Evolutionary conservation across 2,797 vertebrate species (phyloP).

Genomic region (Phoxinus dragarum): DNA sequence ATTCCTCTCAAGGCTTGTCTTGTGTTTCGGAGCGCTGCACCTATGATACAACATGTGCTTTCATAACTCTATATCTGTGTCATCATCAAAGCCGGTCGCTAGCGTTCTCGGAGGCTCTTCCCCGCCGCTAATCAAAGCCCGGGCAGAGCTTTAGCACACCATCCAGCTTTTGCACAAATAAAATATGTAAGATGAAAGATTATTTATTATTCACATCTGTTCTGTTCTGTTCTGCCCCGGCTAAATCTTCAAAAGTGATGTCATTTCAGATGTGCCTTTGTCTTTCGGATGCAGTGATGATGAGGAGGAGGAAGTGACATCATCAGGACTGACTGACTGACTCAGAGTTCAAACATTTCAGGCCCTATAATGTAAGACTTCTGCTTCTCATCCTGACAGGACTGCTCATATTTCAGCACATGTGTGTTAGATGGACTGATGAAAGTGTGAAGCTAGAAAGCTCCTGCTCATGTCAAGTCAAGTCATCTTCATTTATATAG

Average conservation of each 20-base stretch:
- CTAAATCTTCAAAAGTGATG: slow-evolving; percentile 26
- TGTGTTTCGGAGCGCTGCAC: slow-evolving; percentile 12
- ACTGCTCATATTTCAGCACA: too few species aligned
- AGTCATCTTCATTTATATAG: too few species aligned
- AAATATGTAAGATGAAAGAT: not conserved
- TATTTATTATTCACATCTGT: slow-evolving; percentile 17
- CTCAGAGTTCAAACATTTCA: slow-evolving; percentile 6
- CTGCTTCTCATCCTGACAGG: not conserved
- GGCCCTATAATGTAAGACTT: not conserved
- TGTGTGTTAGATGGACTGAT: not conserved
- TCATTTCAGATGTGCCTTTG: not conserved
- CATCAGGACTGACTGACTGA: not conserved
- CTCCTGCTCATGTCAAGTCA: too few species aligned
- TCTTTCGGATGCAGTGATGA: not conserved
- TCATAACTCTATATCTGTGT: not conserved
- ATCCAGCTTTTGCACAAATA: slow-evolving; percentile 9
- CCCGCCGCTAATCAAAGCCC: slow-evolving; percentile 12
- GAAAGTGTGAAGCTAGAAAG: not conserved
- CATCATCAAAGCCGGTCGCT: slow-evolving; percentile 33
- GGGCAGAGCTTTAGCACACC: not conserved
- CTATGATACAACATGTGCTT: slow-evolving; percentile 18
- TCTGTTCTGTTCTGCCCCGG: not conserved
- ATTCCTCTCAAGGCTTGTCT: slow-evolving; percentile 36
- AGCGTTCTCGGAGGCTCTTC: not conserved
- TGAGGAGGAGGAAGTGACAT: not conserved